Base-by-base conservation (phyloP, 2,113 vertebrate species). In the Chamaea fasciata region DNA sequence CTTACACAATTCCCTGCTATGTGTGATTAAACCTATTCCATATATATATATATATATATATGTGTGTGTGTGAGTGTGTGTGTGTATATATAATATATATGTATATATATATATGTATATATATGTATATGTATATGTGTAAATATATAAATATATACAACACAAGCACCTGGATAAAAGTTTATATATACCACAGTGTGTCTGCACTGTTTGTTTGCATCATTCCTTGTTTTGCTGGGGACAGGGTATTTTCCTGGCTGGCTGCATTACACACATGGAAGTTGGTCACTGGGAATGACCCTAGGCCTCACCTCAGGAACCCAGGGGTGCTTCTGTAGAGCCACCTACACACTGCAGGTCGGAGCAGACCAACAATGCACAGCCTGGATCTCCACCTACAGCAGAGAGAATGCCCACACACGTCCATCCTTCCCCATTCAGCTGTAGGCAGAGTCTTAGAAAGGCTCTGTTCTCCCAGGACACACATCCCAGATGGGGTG, bases 1-100 rank as follows among this genome's bases (percentile, higher is more conserved):
- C 41, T 95, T 74, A 80, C 17, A 86, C 15, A 81, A 70, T 70
- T 83, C 52, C 55, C 41, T 23, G 64, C 15, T 84, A 41, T 4
- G 52, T 49, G 64, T 71, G 88, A 90, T 95, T 87, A 84, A 92
- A 56, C 28, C 35, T 42, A 42, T 46, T 53, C 53, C 49, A 33
- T 18, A 57, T 3, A 56, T 6, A 44, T 13, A 15, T 9, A 77
- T 19, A 59, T 4, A 60, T 7, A 41, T 4, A 60, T n/a, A n/a
- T n/a, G n/a, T n/a, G n/a, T n/a, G n/a, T n/a, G n/a, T n/a, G n/a
- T n/a, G n/a, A n/a, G n/a, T n/a, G n/a, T n/a, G n/a, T n/a, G n/a
- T n/a, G n/a, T n/a, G n/a, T n/a, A n/a, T n/a, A n/a, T n/a, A n/a
- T n/a, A n/a, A n/a, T n/a, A n/a, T n/a, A n/a, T n/a, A n/a, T n/a